Evolutionary conservation across 2,113 vertebrate species (phyloP), one percentile per base, ranked within the genome.

Genomic region (Corythoichthys intestinalis): DNA sequence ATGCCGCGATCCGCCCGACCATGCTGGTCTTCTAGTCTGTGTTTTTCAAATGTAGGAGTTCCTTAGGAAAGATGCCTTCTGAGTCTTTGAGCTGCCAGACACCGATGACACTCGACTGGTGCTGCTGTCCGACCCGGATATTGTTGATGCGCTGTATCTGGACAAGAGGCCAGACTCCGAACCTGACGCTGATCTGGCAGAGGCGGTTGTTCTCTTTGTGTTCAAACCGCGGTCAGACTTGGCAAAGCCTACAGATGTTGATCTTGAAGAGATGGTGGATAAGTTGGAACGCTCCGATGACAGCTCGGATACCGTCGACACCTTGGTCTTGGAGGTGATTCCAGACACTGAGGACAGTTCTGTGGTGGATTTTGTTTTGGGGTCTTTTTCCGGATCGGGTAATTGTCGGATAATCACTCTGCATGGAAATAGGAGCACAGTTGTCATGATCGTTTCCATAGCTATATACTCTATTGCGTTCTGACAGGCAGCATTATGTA

Each of bases 281-380:
- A 77, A 17, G 17, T 83, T 83, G 0, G 89, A 86, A 61, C 17
- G 65, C 0, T 67, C 72, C 17, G 86, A 86, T 2, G 84, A 82
- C 44, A 88, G 59, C 66, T 90, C 86, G 0, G 90, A 90, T 3
- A 87, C 50, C 0, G 83, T 86, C 6, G 88, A 88, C 28, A 84
- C 4, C 67, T 84, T 85, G 67, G 86, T 84, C 9, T 86, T 86
- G 48, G 84, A 82, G 47, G 82, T 83, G 74, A 83, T 71, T 67
- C 53, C 66, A 0, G 88, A 84, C 28, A 73, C 66, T 0, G 80
- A 57, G 46, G 80, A 82, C 7, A 77, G 46, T 14, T 65, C 72
- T 3, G 78, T 74, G 60, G 78, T 82, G 53, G 77, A 77, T 62
- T 81, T 77, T 70, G 73, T 82, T 50, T 53, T 66, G 11, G 37